phyloP scores from a whole-genome alignment of 2,888 invertebrate genomes.

The Noctuana brunneofusca region DNA sequence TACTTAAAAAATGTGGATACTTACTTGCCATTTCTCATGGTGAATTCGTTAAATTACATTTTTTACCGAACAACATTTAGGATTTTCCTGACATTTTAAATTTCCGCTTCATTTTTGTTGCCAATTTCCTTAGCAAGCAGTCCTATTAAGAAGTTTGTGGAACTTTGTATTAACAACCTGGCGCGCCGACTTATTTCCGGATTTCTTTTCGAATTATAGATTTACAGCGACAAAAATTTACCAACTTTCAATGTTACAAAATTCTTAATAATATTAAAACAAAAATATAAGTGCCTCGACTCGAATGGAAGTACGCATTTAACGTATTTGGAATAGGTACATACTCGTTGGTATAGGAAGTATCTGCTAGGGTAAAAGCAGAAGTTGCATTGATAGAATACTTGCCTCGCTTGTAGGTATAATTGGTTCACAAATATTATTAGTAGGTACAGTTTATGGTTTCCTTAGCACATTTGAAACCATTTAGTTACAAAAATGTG shows the following conservation, averaged over 20 bases:
- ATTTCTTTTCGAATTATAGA: neutral
- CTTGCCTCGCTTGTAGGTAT: no score
- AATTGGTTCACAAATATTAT: neutral
- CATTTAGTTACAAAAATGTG: constrained; percentile 33
- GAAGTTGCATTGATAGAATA: no score
- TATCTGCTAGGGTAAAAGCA: no score
- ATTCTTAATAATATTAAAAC: neutral
- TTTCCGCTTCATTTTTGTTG: constrained; percentile 1
- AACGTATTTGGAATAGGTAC: no score
- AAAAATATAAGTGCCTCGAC: neutral
- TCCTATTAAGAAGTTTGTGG: neutral
- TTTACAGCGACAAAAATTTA: neutral
- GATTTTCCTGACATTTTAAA: constrained; percentile 1
- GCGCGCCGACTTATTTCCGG: neutral
- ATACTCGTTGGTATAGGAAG: no score
- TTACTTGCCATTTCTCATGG: no score
- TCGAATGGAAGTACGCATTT: no score
- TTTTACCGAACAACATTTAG: neutral
- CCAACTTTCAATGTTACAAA: neutral
- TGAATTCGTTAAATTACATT: neutral
- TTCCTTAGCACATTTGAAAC: neutral
- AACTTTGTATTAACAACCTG: neutral
- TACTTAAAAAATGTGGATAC: no score
- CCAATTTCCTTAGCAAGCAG: constrained; percentile 2
- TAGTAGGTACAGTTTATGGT: neutral